Evolutionary conservation across 2,113 vertebrate species (phyloP).

Genomic region (Mustelus asterias): DNA sequence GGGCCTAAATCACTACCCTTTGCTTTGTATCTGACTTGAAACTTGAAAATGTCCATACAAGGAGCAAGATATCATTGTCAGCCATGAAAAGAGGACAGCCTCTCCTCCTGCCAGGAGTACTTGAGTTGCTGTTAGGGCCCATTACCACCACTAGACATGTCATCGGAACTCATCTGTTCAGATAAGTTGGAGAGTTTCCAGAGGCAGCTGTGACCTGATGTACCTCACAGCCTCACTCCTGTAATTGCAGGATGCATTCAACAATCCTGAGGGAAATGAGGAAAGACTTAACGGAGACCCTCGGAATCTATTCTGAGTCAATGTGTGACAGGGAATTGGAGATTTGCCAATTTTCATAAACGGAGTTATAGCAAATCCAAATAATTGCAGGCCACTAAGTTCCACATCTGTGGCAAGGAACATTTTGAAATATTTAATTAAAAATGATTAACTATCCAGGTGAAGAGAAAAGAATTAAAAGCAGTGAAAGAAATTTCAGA

Average conservation of each 20-base stretch:
- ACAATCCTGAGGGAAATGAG: neutral
- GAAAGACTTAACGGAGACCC: neutral
- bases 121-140: neutral
- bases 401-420: neutral
- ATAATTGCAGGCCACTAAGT: neutral
- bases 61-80: neutral
- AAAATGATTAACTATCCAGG: neutral
- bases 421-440: neutral
- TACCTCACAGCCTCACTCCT: neutral
- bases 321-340: neutral
- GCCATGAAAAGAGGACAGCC: neutral
- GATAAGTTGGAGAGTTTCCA: neutral
- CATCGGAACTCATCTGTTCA: neutral
- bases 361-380: neutral
- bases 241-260: neutral
- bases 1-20: neutral
- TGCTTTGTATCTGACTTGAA: neutral
- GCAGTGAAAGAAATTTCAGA: neutral
- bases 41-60: neutral
- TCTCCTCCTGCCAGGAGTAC: neutral
- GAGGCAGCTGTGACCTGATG: neutral
- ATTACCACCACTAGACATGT: neutral
- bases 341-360: neutral
- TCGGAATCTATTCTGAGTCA: neutral
- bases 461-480: neutral